Conservation (phyloP, 2,113 vertebrate genomes). For the Chaenocephalus aceratus region DNA sequence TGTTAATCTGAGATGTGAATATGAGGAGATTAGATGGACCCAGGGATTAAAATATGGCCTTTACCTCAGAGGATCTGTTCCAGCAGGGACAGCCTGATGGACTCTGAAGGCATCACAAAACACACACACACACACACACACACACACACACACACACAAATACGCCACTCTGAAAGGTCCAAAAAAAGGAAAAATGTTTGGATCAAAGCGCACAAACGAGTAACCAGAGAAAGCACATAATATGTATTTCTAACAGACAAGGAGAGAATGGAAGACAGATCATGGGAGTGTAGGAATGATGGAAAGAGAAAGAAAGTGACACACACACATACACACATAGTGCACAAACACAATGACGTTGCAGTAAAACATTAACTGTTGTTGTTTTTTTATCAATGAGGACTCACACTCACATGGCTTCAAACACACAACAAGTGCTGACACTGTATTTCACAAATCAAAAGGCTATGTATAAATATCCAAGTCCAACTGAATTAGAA, state of each 20-base stretch:
- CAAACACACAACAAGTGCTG: not conserved
- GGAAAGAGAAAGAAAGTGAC: conserved; percentile 43
- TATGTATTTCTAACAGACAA: conserved; percentile 30
- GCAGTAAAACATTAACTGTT: conserved; percentile 73
- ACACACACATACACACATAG: not conserved
- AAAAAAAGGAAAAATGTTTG: conserved; percentile 44
- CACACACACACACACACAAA: conserved; percentile 13
- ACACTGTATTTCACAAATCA: not conserved
- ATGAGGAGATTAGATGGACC: conserved; percentile 81
- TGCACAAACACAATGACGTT: conserved; percentile 21
- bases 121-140: not conserved
- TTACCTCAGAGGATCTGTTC: conserved; percentile 77
- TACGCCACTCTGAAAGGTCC: conserved; percentile 12
- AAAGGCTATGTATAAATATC: not conserved
- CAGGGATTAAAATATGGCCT: conserved; percentile 79
- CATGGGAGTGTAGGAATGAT: conserved; percentile 47
- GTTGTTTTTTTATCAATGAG: conserved; percentile 69
- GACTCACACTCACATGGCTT: conserved; percentile 25
- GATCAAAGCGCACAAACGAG: conserved; percentile 38
- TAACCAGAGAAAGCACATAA: conserved; percentile 46
- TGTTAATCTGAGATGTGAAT: conserved; percentile 84
- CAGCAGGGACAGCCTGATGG: conserved; percentile 68
- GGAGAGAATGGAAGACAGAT: conserved; percentile 63
- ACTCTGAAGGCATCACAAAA: not conserved
- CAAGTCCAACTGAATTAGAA: not conserved